phyloP scores from a whole-genome alignment of 2,888 invertebrate genomes.

The Aspidapion aeneum region DNA sequence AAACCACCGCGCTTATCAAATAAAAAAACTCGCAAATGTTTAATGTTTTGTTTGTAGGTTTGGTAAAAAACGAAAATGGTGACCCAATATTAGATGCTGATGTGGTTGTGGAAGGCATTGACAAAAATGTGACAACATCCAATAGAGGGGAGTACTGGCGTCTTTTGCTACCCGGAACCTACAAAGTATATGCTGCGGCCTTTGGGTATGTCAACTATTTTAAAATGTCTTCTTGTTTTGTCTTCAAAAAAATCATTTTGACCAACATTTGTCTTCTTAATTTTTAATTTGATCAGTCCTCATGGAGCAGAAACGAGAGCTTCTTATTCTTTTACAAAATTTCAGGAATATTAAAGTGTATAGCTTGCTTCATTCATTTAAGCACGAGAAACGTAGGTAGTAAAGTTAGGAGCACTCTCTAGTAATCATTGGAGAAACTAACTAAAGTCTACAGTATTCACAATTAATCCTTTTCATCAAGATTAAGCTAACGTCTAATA shows the following conservation, averaged over 20 bases:
- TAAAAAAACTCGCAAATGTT: neutral
- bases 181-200: conserved; percentile 69
- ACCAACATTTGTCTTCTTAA: neutral
- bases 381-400: too few relatives aligned
- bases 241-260: conserved; percentile 1
- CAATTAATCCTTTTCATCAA: too few relatives aligned
- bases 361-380: too few relatives aligned
- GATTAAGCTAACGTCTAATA: too few relatives aligned
- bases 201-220: conserved; percentile 62
- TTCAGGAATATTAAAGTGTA: too few relatives aligned
- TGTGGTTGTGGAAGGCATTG: conserved; percentile 71
- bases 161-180: conserved; percentile 82
- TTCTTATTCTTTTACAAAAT: too few relatives aligned
- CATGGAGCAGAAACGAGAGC: too few relatives aligned
- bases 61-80: conserved; percentile 60
- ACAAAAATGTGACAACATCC: conserved; percentile 77
- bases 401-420: too few relatives aligned
- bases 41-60: conserved; percentile 51
- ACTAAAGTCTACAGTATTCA: too few relatives aligned
- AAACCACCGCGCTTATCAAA: too few relatives aligned
- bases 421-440: too few relatives aligned
- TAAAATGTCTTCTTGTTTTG: neutral
- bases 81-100: conserved; percentile 69
- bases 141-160: conserved; percentile 92
- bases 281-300: conserved; percentile 14